These are phyloP conservation scores for Halcyon badia DNA, from an alignment of 2,797 vertebrate genomes.

Conservation along the genomic window DNA sequence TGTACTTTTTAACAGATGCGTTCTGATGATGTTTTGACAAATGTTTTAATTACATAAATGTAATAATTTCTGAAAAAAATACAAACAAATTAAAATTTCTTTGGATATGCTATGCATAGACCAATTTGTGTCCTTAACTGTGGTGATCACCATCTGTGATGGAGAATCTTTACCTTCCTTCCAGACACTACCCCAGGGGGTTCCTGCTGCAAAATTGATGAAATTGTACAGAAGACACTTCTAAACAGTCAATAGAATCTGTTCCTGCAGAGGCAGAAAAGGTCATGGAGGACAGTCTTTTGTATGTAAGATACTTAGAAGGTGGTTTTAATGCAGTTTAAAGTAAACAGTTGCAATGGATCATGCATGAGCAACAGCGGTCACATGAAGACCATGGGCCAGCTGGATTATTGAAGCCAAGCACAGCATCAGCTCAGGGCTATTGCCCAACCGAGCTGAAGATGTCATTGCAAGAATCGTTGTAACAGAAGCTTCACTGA, in stretches of 20 bases:
- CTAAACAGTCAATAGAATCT: slow-evolving; percentile 10
- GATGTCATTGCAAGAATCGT: neutral
- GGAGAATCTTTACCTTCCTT: neutral
- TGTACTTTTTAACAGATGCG: neutral
- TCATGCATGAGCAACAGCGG: neutral
- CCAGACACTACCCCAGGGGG: neutral
- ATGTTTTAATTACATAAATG: neutral
- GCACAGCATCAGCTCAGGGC: neutral
- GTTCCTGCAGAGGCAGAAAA: neutral
- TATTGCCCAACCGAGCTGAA: neutral
- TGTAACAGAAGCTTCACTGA: neutral
- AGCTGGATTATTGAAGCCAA: neutral
- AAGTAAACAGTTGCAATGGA: neutral
- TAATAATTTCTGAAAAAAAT: neutral
- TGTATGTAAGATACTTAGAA: neutral
- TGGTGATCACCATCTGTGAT: neutral
- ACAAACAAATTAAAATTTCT: neutral
- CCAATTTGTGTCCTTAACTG: neutral
- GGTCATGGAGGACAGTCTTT: neutral
- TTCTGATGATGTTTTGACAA: neutral
- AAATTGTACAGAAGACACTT: neutral
- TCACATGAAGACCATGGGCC: neutral
- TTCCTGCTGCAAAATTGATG: slow-evolving; percentile 16
- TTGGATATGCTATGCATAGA: neutral
- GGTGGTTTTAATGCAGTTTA: neutral